Percentiles rank a stretch among this genome's conserved stretches.
These are phyloP conservation scores for Dicentrarchus labrax DNA, from an alignment of 2,113 vertebrate species.

Conservation along the genomic window DNA sequence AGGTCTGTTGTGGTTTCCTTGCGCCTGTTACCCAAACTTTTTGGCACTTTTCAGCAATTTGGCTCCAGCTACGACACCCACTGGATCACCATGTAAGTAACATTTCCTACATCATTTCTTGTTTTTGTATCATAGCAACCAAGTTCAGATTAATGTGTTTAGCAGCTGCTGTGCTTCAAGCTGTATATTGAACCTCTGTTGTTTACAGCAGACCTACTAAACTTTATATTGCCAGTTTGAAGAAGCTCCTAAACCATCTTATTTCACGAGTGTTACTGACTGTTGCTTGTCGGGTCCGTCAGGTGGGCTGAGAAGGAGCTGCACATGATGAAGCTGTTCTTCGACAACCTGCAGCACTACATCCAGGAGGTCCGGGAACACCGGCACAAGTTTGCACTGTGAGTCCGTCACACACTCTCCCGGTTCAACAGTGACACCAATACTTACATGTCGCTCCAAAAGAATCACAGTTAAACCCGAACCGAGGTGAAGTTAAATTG, in stretches of 20 bases:
- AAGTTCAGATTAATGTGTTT: neutral
- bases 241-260: neutral
- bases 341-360: constrained; percentile 98
- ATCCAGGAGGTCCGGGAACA: constrained; percentile 95
- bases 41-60: constrained; percentile 98
- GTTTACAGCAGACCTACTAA: too few species aligned
- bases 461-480: too few species aligned
- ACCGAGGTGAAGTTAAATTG: too few species aligned
- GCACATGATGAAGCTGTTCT: constrained; percentile 99
- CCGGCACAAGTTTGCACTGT: constrained; percentile 95
- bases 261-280: neutral
- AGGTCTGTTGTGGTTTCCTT: constrained; percentile 98
- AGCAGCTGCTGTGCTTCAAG: too few species aligned
- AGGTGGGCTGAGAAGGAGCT: constrained; percentile 99
- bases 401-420: constrained; percentile 77
- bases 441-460: too few species aligned
- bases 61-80: constrained; percentile 99
- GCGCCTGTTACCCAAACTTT: constrained; percentile 96
- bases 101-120: neutral
- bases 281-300: neutral
- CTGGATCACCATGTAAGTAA: constrained; percentile 99
- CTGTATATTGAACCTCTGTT: too few species aligned
- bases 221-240: too few species aligned
- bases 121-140: neutral
- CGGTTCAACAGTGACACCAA: neutral